phyloP scores from a whole-genome alignment of 2,888 invertebrate species.

The Eristalinus sepulchralis region DNA sequence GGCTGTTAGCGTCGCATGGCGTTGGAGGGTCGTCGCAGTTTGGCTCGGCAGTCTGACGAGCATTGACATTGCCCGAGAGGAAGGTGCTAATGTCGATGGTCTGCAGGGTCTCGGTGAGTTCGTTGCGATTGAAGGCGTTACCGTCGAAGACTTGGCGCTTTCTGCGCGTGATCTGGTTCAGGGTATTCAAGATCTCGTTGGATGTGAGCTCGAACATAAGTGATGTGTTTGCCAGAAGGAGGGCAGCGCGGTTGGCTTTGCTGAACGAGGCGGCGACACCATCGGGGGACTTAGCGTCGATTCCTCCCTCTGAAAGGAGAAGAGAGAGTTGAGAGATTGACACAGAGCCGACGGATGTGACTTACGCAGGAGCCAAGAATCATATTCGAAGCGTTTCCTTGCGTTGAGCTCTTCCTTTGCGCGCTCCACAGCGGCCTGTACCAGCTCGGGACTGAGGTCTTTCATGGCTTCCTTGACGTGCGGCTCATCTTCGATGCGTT shows the following conservation, averaged over 20 bases:
- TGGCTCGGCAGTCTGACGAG: conserved; percentile 61
- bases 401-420: conserved; percentile 89
- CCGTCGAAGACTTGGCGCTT: conserved; percentile 89
- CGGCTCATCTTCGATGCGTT: conserved; percentile 78
- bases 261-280: conserved; percentile 95
- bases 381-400: conserved; percentile 90
- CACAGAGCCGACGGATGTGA: conserved; percentile 57
- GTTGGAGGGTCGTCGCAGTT: conserved; percentile 86
- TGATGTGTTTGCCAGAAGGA: conserved; percentile 92
- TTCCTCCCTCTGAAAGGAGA: conserved; percentile 85
- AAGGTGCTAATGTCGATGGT: conserved; percentile 89
- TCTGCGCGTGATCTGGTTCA: conserved; percentile 82
- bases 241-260: conserved; percentile 92
- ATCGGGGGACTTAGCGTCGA: conserved; percentile 92
- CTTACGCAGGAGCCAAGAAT: conserved; percentile 89
- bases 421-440: conserved; percentile 88
- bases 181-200: conserved; percentile 89
- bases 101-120: conserved; percentile 89
- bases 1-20: conserved; percentile 87
- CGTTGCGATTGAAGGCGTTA: conserved; percentile 83
- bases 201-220: conserved; percentile 93
- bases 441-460: conserved; percentile 87
- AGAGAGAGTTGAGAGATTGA: background rate
- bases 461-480: conserved; percentile 82
- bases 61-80: conserved; percentile 81